Conservation (phyloP, 2,113 vertebrate species). For the Furnarius figulus region DNA sequence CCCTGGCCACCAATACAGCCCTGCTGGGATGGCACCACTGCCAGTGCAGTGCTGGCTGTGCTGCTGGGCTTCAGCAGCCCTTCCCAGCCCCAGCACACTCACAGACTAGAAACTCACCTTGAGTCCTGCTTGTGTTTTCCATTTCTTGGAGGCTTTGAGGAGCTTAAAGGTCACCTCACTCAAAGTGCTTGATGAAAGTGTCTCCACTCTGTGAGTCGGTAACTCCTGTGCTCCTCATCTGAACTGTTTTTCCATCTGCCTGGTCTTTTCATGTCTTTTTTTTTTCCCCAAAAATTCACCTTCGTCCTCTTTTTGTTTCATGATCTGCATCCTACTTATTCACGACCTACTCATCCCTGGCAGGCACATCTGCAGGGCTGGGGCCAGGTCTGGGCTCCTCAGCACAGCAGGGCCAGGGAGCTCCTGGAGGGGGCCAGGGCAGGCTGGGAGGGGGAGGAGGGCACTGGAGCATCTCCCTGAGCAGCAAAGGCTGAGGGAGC, state of each 20-base stretch:
- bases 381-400: background rate
- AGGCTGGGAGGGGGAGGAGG: too few species aligned
- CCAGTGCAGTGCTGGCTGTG: background rate
- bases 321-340: background rate
- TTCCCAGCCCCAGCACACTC: background rate
- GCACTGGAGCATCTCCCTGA: too few species aligned
- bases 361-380: background rate
- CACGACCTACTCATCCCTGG: background rate
- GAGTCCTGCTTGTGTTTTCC: background rate
- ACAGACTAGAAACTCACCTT: background rate
- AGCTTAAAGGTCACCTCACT: background rate
- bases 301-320: background rate
- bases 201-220: background rate
- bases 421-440: too few species aligned
- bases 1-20: background rate
- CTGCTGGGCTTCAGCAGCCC: background rate
- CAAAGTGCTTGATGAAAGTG: background rate
- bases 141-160: background rate
- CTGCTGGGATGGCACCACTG: accelerated
- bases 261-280: background rate
- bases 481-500: too few species aligned
- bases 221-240: background rate
- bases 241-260: background rate
- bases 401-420: background rate
- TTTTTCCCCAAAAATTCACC: background rate